Evolutionary conservation across 1,140 invertebrate genomes (phyloP), one percentile per base, ranked within the genome.

Genomic region (Drosophila santomea): DNA sequence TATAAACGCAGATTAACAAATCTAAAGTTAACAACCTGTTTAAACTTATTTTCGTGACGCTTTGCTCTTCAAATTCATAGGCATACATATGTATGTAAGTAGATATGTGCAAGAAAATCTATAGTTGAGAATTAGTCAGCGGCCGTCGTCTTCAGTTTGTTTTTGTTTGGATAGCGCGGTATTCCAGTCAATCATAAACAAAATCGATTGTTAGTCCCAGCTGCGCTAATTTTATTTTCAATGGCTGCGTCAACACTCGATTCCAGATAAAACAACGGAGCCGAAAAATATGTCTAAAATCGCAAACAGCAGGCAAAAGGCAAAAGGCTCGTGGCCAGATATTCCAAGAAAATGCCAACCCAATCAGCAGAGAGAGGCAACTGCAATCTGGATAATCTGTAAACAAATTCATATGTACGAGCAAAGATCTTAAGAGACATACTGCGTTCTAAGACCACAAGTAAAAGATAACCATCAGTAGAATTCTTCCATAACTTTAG

Each of bases 201-300:
- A 50, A 58, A 57, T 43, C 25, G 17, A 57, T 51, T 74, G 38
- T 74, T 50, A 63, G 44, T 48, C 67, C 43, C 64, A 69, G 67
- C 64, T 69, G 59, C 47, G 52, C 74, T 66, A 41, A 54, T 74
- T 63, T 74, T 74, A 74, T 57, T 64, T 69, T 43, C 66, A 69
- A 68, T 68, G 41, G 63, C 63, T 71, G 36, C 63, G 72, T 64
- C 71, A 66, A 75, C 72, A 54, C 20, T 43, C 20, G 54, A 48
- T 75, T 75, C 73, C 55, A 41, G 36, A 74, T 58, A 67, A 75
- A 66, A 58, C 38, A 14, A 45, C 38, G 36, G 17, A 73, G 48
- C 38, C 32, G 38, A 72, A 73, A 73, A 44, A 59, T 57, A 45
- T 56, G 35, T 55, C 48, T 69, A 59, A 51, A 59, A 43, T 14